Evolutionary conservation across 1,140 invertebrate species (phyloP).

Genomic region (Atopsyche davidsoni): DNA sequence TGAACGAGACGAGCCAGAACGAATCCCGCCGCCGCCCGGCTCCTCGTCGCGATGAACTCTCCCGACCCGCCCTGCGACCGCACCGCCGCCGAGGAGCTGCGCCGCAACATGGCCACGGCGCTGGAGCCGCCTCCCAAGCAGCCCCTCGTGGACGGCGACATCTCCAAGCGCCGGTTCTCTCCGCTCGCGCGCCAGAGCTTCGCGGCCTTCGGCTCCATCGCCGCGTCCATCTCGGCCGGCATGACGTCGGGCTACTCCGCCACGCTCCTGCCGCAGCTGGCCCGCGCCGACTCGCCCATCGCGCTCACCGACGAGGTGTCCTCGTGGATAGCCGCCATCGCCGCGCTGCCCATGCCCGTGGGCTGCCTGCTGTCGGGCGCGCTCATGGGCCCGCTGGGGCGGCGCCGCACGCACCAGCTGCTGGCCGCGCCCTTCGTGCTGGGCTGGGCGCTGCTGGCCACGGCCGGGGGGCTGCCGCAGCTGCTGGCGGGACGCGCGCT

Average conservation of each 20-base stretch:
- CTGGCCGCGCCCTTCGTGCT: slow-evolving; percentile 55
- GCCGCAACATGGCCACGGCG: too few relatives aligned
- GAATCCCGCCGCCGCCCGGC: too few relatives aligned
- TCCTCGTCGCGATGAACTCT: too few relatives aligned
- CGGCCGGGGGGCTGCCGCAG: slow-evolving; percentile 43
- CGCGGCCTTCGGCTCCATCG: slow-evolving; percentile 49
- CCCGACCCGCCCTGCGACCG: too few relatives aligned
- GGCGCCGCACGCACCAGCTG: slow-evolving; percentile 55
- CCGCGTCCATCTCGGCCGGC: slow-evolving; percentile 49
- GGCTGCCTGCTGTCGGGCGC: slow-evolving; percentile 54
- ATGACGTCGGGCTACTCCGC: slow-evolving; percentile 58
- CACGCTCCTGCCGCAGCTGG: slow-evolving; percentile 56
- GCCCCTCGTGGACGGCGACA: too few relatives aligned
- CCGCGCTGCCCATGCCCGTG: slow-evolving; percentile 53
- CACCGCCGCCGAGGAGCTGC: too few relatives aligned
- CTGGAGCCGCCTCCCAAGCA: too few relatives aligned
- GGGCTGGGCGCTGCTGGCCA: slow-evolving; percentile 62
- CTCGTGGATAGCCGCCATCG: slow-evolving; percentile 60
- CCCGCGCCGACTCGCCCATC: slow-evolving; percentile 38
- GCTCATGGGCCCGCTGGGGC: slow-evolving; percentile 61
- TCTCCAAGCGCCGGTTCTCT: too few relatives aligned
- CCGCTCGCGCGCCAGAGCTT: too few relatives aligned
- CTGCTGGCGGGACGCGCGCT: slow-evolving; percentile 61
- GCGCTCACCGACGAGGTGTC: slow-evolving; percentile 43
- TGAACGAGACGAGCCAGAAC: too few relatives aligned